phyloP scores from a whole-genome alignment of 1,140 invertebrate species.

The Heterodera schachtii region DNA sequence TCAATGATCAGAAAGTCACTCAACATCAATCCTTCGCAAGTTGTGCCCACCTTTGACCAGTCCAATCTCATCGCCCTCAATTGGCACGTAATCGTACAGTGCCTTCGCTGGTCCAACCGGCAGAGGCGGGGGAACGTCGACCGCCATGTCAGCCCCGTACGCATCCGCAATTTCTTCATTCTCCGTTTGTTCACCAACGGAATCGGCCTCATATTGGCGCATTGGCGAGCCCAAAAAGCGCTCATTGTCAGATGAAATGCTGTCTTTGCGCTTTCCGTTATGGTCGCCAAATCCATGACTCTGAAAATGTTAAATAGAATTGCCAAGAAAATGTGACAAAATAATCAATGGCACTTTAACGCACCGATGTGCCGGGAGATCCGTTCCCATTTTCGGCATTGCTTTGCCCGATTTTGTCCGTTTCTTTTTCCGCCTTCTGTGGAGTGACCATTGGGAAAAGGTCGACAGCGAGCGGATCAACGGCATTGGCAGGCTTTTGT shows the following conservation, averaged over 20 bases:
- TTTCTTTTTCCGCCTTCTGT: neutral
- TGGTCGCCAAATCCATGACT: neutral
- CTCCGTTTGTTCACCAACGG: neutral
- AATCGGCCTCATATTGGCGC: neutral
- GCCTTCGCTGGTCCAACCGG: constrained; percentile 43
- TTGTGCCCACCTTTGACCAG: constrained; percentile 53
- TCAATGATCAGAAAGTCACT: neutral
- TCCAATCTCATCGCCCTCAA: constrained; percentile 56
- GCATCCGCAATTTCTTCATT: neutral
- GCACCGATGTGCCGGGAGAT: too few relatives aligned
- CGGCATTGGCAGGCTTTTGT: neutral
- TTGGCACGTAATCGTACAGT: constrained; percentile 60
- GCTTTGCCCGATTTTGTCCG: neutral
- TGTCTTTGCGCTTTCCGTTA: neutral
- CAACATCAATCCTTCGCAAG: constrained; percentile 6
- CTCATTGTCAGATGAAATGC: neutral
- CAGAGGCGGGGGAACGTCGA: neutral
- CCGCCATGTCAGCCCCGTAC: neutral
- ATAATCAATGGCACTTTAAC: too few relatives aligned
- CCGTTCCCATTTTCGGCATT: neutral
- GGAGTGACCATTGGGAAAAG: constrained; percentile 37
- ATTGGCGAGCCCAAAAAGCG: constrained; percentile 32
- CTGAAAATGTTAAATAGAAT: too few relatives aligned
- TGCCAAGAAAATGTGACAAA: too few relatives aligned
- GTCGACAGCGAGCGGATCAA: constrained; percentile 30